These are phyloP conservation scores for Frieseomelitta varia DNA, from an alignment of 1,140 invertebrate species.

Conservation along the genomic window DNA sequence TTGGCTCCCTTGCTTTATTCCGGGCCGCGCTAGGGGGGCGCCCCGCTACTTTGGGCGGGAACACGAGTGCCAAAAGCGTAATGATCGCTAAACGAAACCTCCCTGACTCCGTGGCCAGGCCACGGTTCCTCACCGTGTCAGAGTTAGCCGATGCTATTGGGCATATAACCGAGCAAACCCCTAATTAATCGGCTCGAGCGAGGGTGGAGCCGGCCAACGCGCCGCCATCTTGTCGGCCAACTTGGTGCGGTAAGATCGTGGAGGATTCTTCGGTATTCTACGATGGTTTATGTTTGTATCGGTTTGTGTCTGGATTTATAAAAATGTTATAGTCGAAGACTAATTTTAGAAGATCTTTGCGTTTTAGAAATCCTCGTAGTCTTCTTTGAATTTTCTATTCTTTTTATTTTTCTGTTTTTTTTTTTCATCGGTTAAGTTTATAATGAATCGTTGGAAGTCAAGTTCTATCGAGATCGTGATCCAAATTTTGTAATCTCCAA, in stretches of 20 bases:
- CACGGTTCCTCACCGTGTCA: neutral
- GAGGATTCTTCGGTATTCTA: neutral
- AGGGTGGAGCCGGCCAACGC: slow-evolving; percentile 31
- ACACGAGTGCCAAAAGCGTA: slow-evolving; percentile 79
- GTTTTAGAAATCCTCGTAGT: neutral
- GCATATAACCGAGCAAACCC: slow-evolving; percentile 18
- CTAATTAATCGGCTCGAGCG: slow-evolving; percentile 42
- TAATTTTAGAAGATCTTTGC: neutral
- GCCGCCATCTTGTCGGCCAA: slow-evolving; percentile 36
- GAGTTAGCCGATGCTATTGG: slow-evolving; percentile 4
- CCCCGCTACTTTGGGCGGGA: slow-evolving; percentile 71
- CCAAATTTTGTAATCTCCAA: neutral
- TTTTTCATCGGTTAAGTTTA: too few species aligned
- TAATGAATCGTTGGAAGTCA: too few species aligned
- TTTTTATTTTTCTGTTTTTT: too few species aligned
- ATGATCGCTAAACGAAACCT: slow-evolving; percentile 77
- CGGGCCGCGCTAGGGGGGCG: slow-evolving; percentile 66
- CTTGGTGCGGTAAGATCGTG: neutral
- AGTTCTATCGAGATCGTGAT: neutral
- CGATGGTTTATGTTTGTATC: neutral
- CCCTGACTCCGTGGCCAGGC: slow-evolving; percentile 45
- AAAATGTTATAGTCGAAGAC: neutral
- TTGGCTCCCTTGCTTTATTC: slow-evolving; percentile 71
- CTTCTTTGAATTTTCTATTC: too few species aligned
- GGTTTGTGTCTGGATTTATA: neutral